A percentile compares a stretch with the other conserved stretches of the same genome.
Evolutionary conservation across 1,140 invertebrate genomes (phyloP).

Genomic region (Amyelois transitella): DNA sequence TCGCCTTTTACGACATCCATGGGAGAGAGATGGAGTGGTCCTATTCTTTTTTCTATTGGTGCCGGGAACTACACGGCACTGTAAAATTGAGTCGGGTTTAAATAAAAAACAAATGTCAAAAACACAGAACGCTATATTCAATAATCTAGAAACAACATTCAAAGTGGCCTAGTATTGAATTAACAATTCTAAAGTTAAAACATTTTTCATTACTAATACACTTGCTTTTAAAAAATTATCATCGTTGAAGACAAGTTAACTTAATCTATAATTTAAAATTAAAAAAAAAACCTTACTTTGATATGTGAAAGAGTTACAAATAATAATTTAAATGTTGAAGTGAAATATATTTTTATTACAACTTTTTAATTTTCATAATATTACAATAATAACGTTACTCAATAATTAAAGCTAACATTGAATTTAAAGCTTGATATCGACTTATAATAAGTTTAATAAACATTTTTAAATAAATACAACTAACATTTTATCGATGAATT

Average conservation of each 20-base stretch:
- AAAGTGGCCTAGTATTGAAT: conserved; percentile 41
- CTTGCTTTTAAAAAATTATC: conserved; percentile 6
- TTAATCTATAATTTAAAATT: neutral
- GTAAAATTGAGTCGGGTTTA: too few relatives aligned
- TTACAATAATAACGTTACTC: conserved; percentile 41
- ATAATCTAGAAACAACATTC: conserved; percentile 66
- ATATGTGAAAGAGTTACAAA: conserved; percentile 6
- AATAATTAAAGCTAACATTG: conserved; percentile 70
- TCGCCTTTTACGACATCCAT: too few relatives aligned
- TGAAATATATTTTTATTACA: conserved; percentile 4
- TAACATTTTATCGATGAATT: neutral
- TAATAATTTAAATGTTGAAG: neutral
- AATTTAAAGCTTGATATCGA: conserved; percentile 70
- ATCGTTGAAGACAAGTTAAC: neutral
- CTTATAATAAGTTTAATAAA: conserved; percentile 41
- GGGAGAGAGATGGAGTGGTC: too few relatives aligned
- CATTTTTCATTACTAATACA: conserved; percentile 15
- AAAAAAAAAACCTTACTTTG: conserved; percentile 6
- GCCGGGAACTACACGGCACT: too few relatives aligned
- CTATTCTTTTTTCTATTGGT: too few relatives aligned
- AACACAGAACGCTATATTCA: conserved; percentile 68
- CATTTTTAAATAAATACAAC: neutral
- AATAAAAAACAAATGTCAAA: conserved; percentile 51
- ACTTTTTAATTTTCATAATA: conserved; percentile 30
- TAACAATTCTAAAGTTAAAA: conserved; percentile 32